These are phyloP conservation scores for Styela plicata DNA, from an alignment of 23 tunicate genomes.

Conservation along the genomic window DNA sequence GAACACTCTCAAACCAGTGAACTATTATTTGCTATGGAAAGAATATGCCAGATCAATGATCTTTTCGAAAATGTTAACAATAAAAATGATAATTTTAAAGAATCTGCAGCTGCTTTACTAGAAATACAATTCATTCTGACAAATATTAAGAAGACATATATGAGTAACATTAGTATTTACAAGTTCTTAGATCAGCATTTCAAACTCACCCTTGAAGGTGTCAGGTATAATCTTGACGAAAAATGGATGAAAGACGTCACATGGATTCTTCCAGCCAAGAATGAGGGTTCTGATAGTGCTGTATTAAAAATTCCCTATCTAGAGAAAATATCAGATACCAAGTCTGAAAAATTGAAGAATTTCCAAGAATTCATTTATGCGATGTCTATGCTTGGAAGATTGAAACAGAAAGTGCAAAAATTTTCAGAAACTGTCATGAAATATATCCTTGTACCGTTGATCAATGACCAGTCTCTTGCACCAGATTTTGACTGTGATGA, in stretches of 20 bases:
- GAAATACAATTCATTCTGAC: not conserved
- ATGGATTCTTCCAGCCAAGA: constrained; percentile 16
- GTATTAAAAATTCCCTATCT: constrained; percentile 11
- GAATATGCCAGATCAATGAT: not conserved
- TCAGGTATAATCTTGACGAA: constrained; percentile 12
- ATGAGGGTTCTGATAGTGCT: not conserved
- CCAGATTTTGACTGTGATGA: constrained; percentile 9
- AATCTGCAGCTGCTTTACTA: constrained; percentile 2
- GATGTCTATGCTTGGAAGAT: constrained; percentile 2
- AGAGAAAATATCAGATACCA: not conserved
- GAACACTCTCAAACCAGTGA: constrained; percentile 12
- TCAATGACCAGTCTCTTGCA: not conserved
- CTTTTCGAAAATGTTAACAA: constrained; percentile 3
- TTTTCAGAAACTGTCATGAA: constrained; percentile 4
- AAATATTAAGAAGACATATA: not conserved
- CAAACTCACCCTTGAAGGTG: not conserved
- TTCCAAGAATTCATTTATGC: constrained; percentile 5
- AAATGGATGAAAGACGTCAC: constrained; percentile 5
- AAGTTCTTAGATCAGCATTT: constrained; percentile 4
- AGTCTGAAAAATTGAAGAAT: not conserved
- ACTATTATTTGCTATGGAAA: constrained; percentile 9
- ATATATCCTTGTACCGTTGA: constrained; percentile 15
- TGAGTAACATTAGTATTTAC: not conserved
- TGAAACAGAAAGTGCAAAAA: not conserved
- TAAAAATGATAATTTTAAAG: not conserved